phyloP scores from a whole-genome alignment of 2,797 vertebrate species.

The Notolabrus celidotus region DNA sequence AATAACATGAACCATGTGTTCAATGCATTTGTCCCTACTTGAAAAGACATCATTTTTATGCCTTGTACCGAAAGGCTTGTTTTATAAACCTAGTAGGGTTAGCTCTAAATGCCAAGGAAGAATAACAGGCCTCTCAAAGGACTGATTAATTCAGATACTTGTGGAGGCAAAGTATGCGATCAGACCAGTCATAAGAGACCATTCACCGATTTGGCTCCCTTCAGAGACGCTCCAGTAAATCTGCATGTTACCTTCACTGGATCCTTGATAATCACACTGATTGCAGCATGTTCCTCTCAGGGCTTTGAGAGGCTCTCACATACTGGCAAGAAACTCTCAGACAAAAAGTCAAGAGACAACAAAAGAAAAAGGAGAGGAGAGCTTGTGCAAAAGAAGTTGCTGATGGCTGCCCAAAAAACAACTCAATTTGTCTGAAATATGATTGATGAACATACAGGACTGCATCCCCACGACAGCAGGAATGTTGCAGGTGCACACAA shows the following conservation, averaged over 20 bases:
- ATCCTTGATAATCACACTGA: slow-evolving; percentile 77
- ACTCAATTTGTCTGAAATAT: slow-evolving; percentile 5
- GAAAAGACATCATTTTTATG: neutral
- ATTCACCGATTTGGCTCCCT: slow-evolving; percentile 25
- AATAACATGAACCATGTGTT: too few relatives aligned
- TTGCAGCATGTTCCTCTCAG: slow-evolving; percentile 59
- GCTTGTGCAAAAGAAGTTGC: neutral
- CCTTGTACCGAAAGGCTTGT: neutral
- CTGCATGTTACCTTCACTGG: slow-evolving; percentile 54
- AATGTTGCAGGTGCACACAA: too few relatives aligned
- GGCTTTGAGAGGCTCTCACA: slow-evolving; percentile 49
- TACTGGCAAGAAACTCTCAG: slow-evolving; percentile 34
- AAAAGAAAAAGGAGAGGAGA: slow-evolving; percentile 21
- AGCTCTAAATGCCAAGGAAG: neutral
- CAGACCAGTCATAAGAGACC: slow-evolving; percentile 3
- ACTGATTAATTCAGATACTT: slow-evolving; percentile 22
- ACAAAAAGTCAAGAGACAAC: slow-evolving; percentile 64
- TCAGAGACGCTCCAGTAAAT: slow-evolving; percentile 34
- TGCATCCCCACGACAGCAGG: neutral
- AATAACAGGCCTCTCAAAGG: neutral
- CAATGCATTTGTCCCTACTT: too few relatives aligned
- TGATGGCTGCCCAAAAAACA: slow-evolving; percentile 15
- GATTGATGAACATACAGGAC: neutral
- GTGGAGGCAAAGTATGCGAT: slow-evolving; percentile 6
- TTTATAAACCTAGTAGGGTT: neutral